These are phyloP conservation scores for cattle (Bos taurus) DNA, from an alignment of 2,113 vertebrate genomes.

Conservation along the genomic window DNA sequence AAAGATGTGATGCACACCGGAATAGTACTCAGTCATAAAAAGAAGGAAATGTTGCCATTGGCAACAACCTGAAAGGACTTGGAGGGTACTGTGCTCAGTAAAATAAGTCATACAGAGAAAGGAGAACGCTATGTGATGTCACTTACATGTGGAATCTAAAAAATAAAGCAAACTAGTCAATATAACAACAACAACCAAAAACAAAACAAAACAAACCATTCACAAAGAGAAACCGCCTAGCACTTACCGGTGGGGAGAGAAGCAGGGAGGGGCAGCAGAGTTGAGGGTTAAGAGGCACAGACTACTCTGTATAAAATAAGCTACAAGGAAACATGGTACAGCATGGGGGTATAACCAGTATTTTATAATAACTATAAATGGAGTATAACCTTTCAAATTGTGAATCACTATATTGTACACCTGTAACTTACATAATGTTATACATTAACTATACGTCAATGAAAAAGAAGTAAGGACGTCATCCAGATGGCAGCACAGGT, in stretches of 20 bases:
- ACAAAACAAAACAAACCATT: background rate
- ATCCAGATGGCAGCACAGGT: background rate
- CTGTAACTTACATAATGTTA: background rate
- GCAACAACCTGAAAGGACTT: background rate
- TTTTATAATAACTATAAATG: background rate
- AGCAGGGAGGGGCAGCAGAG: background rate
- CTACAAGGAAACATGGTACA: background rate
- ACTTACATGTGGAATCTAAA: background rate
- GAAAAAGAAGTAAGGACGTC: background rate
- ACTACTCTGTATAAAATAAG: background rate
- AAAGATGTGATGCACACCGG: background rate
- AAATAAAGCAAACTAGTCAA: background rate
- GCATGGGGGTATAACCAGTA: background rate
- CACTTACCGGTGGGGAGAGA: background rate
- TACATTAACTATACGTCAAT: background rate
- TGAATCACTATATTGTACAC: background rate
- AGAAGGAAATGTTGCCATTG: background rate
- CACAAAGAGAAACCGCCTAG: background rate
- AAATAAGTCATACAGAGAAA: background rate
- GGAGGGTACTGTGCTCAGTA: background rate
- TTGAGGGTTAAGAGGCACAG: background rate
- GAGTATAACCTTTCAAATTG: background rate
- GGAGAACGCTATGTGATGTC: background rate
- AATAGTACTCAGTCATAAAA: background rate
- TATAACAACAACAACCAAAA: background rate